Percentiles rank a stretch among this genome's conserved stretches.
These are phyloP conservation scores for Pyrgilauda ruficollis DNA, from an alignment of 2,113 vertebrate genomes.

Conservation along the genomic window DNA sequence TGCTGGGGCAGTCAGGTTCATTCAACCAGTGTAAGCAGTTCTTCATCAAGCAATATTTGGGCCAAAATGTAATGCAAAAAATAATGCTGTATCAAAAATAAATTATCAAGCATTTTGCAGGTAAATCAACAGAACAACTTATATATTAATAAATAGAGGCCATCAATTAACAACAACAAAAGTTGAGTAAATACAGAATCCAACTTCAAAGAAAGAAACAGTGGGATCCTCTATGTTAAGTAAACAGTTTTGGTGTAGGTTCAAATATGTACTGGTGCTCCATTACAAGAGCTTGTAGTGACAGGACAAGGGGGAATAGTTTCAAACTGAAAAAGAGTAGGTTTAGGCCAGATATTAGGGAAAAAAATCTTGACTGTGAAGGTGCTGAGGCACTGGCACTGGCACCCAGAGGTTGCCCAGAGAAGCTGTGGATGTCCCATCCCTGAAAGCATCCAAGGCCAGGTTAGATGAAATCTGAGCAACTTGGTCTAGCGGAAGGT, in stretches of 20 bases:
- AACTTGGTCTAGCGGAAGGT: background rate
- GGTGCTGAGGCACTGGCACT: background rate
- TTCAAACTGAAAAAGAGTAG: background rate
- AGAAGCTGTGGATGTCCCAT: no score
- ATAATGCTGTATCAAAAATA: background rate
- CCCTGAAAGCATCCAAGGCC: background rate
- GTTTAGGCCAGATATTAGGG: background rate
- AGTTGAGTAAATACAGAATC: background rate
- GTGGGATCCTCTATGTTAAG: background rate
- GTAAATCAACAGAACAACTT: background rate
- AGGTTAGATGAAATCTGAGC: background rate
- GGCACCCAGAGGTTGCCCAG: rapidly evolving
- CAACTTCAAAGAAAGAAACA: background rate
- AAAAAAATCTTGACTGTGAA: background rate
- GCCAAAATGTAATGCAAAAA: background rate
- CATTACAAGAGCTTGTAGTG: background rate
- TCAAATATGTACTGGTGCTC: background rate
- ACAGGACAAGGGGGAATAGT: background rate
- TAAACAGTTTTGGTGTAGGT: background rate
- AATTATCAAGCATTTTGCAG: background rate
- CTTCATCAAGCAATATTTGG: background rate
- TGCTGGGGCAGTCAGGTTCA: background rate
- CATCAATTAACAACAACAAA: background rate
- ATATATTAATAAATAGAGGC: background rate
- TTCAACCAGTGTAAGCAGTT: background rate